Base-by-base conservation (phyloP, 2,888 invertebrate genomes). In the Schrankia costaestrigalis region DNA sequence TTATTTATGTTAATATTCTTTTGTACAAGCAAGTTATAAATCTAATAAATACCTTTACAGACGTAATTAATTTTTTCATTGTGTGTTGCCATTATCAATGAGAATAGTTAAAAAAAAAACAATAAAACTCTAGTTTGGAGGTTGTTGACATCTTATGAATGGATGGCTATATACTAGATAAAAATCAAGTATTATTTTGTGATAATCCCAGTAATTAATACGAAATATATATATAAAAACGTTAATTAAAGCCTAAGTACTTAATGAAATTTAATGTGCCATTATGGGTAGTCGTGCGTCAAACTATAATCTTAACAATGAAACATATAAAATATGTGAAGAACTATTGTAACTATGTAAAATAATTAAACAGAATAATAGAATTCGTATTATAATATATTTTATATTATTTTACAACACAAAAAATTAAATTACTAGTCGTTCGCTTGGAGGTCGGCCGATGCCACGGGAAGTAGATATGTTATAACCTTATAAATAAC, bases 391-490 rank as follows among this genome's bases (percentile, higher is more conserved):
- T 30, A 53, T 40, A 50, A 26, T 47, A 44, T 46, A 34, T 21
- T 42, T 46, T 39, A 39, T 42, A 46, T 31, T 23, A 51, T 51
- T 50, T 53, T 47, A 57, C 43, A 29, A 28, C 40, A 47, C 35
- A 48, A 60, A 56, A 25, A 56, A 58, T 53, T 33, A 35, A 60
- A 59, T 56, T 54, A 56, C 44, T 29, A 63, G 56, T 49, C 36
- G 58, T 63, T 66, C 41, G 57, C 46, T 65, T 56, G 60, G 70
- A 69, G 73, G 70, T 58, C 65, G 72, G 58, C 18, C 69, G 63
- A 64, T 63, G 63, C 38, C 65, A 61, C 68, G 62, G 74, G 73
- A 74, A 69, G 60, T 58, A 27, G 46, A 56, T 46, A n/a, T n/a
- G n/a, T n/a, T n/a, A 56, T 63, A 59, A 63, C 55, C 51, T 62